Conservation (phyloP, 2,888 invertebrate genomes). For the Agrochola macilenta region DNA sequence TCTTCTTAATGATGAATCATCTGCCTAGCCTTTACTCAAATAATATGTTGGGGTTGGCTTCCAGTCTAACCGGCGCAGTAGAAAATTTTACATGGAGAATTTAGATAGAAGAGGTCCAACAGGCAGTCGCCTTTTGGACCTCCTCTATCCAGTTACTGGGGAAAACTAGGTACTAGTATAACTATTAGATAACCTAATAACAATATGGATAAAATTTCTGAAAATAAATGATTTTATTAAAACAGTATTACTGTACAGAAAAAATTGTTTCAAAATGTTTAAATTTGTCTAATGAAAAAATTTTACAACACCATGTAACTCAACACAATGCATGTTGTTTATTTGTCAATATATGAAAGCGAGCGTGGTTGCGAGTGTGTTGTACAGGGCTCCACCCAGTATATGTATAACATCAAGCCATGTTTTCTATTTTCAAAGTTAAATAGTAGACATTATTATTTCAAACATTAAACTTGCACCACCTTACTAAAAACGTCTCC, state of each 20-base stretch:
- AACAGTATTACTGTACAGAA: background rate
- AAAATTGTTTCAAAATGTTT: background rate
- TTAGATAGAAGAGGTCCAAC: no score
- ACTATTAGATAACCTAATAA: no score
- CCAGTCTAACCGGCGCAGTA: background rate
- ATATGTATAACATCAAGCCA: background rate
- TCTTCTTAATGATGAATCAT: background rate
- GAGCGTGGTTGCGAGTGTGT: background rate
- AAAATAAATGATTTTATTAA: no score
- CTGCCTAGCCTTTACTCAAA: background rate
- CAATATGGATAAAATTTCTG: no score
- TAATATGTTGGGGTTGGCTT: background rate
- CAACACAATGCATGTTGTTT: background rate
- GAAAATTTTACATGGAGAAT: background rate
- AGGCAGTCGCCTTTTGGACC: no score
- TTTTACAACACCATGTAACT: background rate
- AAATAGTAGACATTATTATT: background rate
- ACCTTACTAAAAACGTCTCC: slow-evolving; percentile 40
- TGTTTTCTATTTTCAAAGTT: background rate
- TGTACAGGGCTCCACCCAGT: background rate
- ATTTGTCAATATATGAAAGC: background rate
- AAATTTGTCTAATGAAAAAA: background rate
- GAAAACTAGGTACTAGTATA: no score
- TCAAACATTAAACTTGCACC: slow-evolving; percentile 45
- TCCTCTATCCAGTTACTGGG: background rate